Base-by-base conservation (phyloP, 2,888 invertebrate genomes). In the Drosophila nr. perissopoda region DNA sequence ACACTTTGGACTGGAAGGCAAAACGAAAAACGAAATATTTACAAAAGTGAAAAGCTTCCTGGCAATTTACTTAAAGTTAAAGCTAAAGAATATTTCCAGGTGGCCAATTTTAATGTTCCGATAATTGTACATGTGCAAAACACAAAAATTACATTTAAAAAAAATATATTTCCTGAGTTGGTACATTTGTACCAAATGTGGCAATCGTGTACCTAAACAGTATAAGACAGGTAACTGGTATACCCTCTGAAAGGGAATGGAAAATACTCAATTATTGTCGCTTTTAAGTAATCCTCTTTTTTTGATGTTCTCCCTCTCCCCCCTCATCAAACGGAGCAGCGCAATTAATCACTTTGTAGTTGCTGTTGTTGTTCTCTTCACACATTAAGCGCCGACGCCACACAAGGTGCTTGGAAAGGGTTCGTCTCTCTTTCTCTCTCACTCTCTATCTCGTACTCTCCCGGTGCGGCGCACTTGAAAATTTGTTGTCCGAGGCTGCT, bases 401-500 rank as follows among this genome's bases (percentile, higher is more conserved):
- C 79, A 78, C 74, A 66, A 71, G 63, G 33, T 71, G 78, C 67
- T 46, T 61, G 67, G 52, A 70, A 89, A 85, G 81, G 85, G 87
- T 74, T 76, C 51, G 58, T 53, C 65, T 68, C 54, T 29, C 52
- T 49, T 46, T 38, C 29, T 54, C 10, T 54, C 38, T 11, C 27
- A 21, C 40, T 36, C 34, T 16, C 53, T 42, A 2, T 18, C 59
- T 36, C 36, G 34, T 36, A 49, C 61, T 18, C 42, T 66, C 27
- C 31, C 60, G 46, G 34, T 52, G 66, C 59, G 58, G 75, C 78
- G 69, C 89, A 90, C 84, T 86, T 86, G 74, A 83, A 89, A 86
- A 90, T 87, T 89, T 90, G 88, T 86, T 86, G 85, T 78, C 90
- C 61, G 81, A 89, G 85, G 89, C 72, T 81, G 90, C 66, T 82